Conservation (phyloP, 2,797 vertebrate species). For the Pyrocephalus nanus region DNA sequence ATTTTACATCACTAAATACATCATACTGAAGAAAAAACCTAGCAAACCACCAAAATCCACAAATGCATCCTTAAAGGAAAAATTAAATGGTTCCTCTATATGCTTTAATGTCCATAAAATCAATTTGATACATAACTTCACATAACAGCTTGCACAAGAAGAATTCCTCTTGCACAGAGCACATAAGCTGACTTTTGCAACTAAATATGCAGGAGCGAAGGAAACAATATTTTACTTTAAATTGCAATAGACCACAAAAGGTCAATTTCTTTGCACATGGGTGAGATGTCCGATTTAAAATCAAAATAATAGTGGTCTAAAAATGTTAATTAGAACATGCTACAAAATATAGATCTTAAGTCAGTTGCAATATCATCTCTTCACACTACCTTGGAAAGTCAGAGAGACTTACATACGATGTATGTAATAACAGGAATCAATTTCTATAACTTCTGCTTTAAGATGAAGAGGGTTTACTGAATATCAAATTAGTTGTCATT, state of each 20-base stretch:
- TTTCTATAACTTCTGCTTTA: background rate
- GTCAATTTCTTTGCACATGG: background rate
- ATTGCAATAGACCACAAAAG: background rate
- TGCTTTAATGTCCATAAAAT: background rate
- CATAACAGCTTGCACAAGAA: background rate
- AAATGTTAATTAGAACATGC: background rate
- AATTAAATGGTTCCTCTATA: background rate
- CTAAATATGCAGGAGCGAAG: background rate
- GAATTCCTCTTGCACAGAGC: background rate
- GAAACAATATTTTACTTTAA: background rate
- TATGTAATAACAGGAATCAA: background rate
- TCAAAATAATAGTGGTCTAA: background rate
- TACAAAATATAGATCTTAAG: background rate
- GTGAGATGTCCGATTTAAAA: background rate
- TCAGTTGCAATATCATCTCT: background rate
- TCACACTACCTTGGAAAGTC: background rate
- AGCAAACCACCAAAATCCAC: background rate
- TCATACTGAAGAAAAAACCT: background rate
- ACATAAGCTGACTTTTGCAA: background rate
- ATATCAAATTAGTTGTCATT: background rate
- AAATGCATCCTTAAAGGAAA: background rate
- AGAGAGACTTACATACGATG: background rate
- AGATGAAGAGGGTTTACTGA: accelerated
- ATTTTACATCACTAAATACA: background rate
- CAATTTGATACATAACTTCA: background rate